Evolutionary conservation across 2,113 vertebrate genomes (phyloP).

Genomic region (Erinaceus europaeus): DNA sequence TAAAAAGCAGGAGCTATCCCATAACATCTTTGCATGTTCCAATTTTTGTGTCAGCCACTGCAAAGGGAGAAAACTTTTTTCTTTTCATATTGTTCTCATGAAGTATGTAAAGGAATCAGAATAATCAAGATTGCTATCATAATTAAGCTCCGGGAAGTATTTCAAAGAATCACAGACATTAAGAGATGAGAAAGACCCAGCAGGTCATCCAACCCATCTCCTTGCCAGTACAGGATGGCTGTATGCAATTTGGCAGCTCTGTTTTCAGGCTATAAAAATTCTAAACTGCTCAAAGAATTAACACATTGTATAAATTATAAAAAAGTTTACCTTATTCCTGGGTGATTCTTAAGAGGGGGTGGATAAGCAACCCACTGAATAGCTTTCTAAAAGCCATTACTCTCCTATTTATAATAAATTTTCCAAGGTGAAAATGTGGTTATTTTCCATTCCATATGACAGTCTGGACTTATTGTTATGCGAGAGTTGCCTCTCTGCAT

Average conservation of each 20-base stretch:
- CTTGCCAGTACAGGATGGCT: slow-evolving; percentile 50
- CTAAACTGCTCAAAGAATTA: slow-evolving; percentile 64
- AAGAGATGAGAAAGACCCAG: slow-evolving; percentile 54
- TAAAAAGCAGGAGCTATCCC: background rate
- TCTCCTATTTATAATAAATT: slow-evolving; percentile 51
- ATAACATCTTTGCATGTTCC: background rate
- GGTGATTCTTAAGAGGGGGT: background rate
- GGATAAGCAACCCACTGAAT: slow-evolving; percentile 28
- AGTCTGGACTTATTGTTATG: slow-evolving; percentile 54
- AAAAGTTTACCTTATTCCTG: slow-evolving; percentile 65
- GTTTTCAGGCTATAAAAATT: slow-evolving; percentile 57
- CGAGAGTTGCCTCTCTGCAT: slow-evolving; percentile 46
- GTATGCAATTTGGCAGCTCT: slow-evolving; percentile 48
- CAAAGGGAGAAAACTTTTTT: background rate
- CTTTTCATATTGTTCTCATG: slow-evolving; percentile 39
- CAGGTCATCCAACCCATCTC: slow-evolving; percentile 50
- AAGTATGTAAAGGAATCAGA: slow-evolving; percentile 29
- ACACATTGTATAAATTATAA: slow-evolving; percentile 61
- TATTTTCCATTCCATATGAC: slow-evolving; percentile 57
- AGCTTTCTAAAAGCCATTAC: slow-evolving; percentile 60
- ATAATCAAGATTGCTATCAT: slow-evolving; percentile 58
- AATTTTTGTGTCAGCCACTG: slow-evolving; percentile 23
- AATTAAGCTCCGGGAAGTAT: slow-evolving; percentile 69
- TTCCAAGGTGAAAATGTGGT: slow-evolving; percentile 65
- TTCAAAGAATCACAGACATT: slow-evolving; percentile 65